Evolutionary conservation across 1,140 invertebrate genomes (phyloP).

Genomic region (Atta colombica): DNA sequence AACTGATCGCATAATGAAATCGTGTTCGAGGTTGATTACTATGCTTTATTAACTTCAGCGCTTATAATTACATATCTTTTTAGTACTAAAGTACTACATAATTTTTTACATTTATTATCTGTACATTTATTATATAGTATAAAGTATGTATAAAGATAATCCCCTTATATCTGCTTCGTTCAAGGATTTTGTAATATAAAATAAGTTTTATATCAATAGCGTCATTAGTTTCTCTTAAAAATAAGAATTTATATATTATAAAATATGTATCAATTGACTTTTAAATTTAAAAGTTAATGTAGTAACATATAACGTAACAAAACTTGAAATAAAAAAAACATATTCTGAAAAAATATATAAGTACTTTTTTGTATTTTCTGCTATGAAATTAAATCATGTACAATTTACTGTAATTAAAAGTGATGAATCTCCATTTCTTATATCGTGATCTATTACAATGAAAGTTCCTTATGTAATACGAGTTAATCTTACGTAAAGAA

Average conservation of each 20-base stretch:
- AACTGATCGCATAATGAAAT: conserved; percentile 7
- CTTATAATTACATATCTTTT: not conserved
- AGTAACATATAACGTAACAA: not conserved
- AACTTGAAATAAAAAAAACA: not conserved
- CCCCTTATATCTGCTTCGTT: not conserved
- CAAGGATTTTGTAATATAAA: not conserved
- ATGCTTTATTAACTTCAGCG: conserved; percentile 23
- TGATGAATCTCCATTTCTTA: not conserved
- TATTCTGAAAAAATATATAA: not conserved
- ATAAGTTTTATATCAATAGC: not conserved
- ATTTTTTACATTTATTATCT: not conserved
- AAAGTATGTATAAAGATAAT: not conserved
- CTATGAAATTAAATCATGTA: not conserved
- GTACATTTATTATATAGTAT: not conserved
- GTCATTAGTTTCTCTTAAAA: not conserved
- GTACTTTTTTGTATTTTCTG: not conserved
- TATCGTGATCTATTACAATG: not conserved
- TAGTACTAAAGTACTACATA: not conserved
- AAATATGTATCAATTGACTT: not conserved
- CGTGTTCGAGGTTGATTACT: not conserved
- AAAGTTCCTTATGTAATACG: conserved; percentile 27
- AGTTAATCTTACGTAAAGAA: conserved; percentile 3
- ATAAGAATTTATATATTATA: not conserved
- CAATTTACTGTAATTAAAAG: not conserved
- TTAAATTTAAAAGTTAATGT: not conserved